Evolutionary conservation across 2,113 vertebrate species (phyloP), one percentile per base, ranked within the genome.

Genomic region (Erinaceus europaeus): DNA sequence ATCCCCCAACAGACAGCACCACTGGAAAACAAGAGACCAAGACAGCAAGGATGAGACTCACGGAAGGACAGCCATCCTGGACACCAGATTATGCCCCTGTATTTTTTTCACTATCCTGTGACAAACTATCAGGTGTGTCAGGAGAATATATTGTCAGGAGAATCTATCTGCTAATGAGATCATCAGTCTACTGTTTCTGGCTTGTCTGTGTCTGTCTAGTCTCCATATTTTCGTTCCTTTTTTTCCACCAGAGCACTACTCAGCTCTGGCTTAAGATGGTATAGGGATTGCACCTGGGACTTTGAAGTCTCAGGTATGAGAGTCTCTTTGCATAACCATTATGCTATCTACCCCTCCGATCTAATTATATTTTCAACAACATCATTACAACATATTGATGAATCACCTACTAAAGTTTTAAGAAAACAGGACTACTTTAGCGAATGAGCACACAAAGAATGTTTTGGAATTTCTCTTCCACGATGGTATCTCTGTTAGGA

Each of bases 161-260:
- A n/a, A n/a, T 89, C 48, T 89, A 27, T 91, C 74, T 53, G 6
- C 40, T 86, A 88, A 84, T 80, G 86, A 32, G 76, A 55, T 90
- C 52, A 91, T 93, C 78, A 91, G 82, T 90, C 89, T 76, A 38
- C 32, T 73, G 21, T 27, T 64, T 53, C 62, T 59, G 52, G 36
- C 61, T 82, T 91, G 64, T 72, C 73, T 72, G 1, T 36, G 57
- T 55, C 44, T 59, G 68, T 71, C 74, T 75, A 13, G 34, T 44
- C 38, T 83, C n/a, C n/a, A n/a, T n/a, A n/a, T n/a, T n/a, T n/a
- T n/a, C n/a, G n/a, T n/a, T n/a, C n/a, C n/a, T n/a, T n/a, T n/a
- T n/a, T n/a, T n/a, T n/a, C n/a, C n/a, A n/a, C n/a, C n/a, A n/a
- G n/a, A n/a, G n/a, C n/a, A n/a, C n/a, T n/a, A n/a, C n/a, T n/a